Evolutionary conservation across 92 coral and sea anemone genomes (phyloP).

Genomic region (Phenganax marumi): DNA sequence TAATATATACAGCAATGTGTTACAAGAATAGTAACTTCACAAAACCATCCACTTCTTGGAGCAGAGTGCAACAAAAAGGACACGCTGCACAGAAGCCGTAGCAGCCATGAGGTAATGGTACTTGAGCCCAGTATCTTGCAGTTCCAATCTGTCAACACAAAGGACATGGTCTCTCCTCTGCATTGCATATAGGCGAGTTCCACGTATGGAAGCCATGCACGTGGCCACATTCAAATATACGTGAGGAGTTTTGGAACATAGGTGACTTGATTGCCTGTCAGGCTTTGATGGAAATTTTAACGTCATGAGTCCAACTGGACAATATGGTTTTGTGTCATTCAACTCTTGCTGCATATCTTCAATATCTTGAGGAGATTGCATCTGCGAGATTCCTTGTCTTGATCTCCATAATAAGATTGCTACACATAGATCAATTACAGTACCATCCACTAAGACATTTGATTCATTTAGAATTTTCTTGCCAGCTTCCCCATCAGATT

Average conservation of each 20-base stretch:
- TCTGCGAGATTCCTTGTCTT: slow-evolving; percentile 66
- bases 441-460: slow-evolving; percentile 84
- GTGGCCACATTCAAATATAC: slow-evolving; percentile 93
- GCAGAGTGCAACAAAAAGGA: slow-evolving; percentile 88
- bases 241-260: slow-evolving; percentile 62
- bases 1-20: background rate
- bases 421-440: slow-evolving; percentile 96
- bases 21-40: slow-evolving; percentile 83
- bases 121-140: slow-evolving; percentile 83
- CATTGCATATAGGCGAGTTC: slow-evolving; percentile 64
- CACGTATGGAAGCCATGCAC: slow-evolving; percentile 92
- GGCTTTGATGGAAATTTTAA: slow-evolving; percentile 68
- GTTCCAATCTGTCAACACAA: slow-evolving; percentile 77
- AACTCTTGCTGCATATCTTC: slow-evolving; percentile 77
- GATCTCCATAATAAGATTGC: slow-evolving; percentile 93
- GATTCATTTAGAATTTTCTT: slow-evolving; percentile 72
- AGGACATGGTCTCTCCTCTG: slow-evolving; percentile 70
- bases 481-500: slow-evolving; percentile 78
- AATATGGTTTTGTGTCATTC: slow-evolving; percentile 79
- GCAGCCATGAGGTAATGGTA: slow-evolving; percentile 94
- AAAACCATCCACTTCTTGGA: slow-evolving; percentile 84
- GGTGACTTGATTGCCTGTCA: background rate
- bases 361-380: slow-evolving; percentile 78
- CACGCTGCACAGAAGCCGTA: slow-evolving; percentile 94
- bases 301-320: slow-evolving; percentile 95